Conservation (phyloP, 2,113 vertebrate genomes). For the Crotalus viridis region DNA sequence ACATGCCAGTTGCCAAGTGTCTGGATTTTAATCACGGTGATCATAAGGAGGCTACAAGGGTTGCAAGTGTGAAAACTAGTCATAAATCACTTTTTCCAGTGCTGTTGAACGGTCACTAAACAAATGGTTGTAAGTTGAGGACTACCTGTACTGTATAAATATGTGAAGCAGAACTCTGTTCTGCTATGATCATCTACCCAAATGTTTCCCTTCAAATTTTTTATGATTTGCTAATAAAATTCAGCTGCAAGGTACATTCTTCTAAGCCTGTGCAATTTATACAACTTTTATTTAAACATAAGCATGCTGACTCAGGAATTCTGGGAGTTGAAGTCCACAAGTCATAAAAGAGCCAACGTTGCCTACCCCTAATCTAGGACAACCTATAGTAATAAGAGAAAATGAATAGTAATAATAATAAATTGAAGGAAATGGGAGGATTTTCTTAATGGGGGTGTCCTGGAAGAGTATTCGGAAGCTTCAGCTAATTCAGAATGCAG, state of each 20-base stretch:
- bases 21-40: not conserved
- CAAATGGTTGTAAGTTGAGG: not conserved
- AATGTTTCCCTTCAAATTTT: not conserved
- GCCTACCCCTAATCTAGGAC: no score
- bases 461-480: no score
- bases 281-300: not conserved
- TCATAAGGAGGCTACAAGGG: not conserved
- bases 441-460: not conserved
- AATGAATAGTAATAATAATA: no score
- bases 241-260: not conserved
- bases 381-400: no score
- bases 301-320: not conserved
- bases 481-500: no score
- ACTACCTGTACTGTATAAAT: not conserved
- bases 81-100: not conserved
- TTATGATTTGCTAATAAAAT: not conserved
- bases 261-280: not conserved
- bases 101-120: not conserved
- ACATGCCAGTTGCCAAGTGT: not conserved
- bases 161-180: not conserved
- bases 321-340: no score
- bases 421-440: not conserved
- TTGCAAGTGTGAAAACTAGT: not conserved
- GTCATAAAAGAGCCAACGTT: no score
- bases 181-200: not conserved